Evolutionary conservation across 2,888 invertebrate species (phyloP), one percentile per base, ranked within the genome.

Genomic region (Macaria notata): DNA sequence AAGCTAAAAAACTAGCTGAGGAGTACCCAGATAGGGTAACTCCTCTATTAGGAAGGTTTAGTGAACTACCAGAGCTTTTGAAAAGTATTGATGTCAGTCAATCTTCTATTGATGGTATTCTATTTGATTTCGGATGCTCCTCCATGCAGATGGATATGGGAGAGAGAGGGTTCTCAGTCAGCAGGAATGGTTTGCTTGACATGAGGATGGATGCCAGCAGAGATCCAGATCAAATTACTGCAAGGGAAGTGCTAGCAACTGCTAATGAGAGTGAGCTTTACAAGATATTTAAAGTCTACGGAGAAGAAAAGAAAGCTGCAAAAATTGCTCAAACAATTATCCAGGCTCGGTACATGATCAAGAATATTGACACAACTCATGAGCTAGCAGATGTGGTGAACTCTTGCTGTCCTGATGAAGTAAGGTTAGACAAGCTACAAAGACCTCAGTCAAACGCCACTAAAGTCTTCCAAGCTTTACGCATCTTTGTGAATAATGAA

Each of bases 401-500:
- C 56, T 92, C 94, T 0, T 94, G 94, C 46, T 92, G 93, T 60
- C 86, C 92, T 0, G 91, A 93, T 68, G 90, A 92, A 49, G 69
- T 89, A 43, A 84, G 94, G 48, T 73, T 92, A 29, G 98, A 98
- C 77, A 95, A 95, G 81, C 74, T 98, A 6, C 94, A 95, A 56
- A 91, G 97, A 61, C 94, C 93, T 3, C 87, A 95, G 3, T 98
- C 98, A 73, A 93, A 94, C 59, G 98, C 98, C 0, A 98, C 98
- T 0, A 98, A 97, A 92, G 95, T 97, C 0, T 99, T 99, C 86
- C 94, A 98, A 91, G 98, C 98, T 0, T 82, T 99, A 61, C 92
- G 99, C 60, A 98, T 99, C 73, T 98, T 99, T 84, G 97, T 99
- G 0, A 99, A 99, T 79, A 97, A 99, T 81, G 99, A 99, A 88